phyloP scores from a whole-genome alignment of 37 sponge, comb jelly and placozoan species.

The Haliclona indistincta region DNA sequence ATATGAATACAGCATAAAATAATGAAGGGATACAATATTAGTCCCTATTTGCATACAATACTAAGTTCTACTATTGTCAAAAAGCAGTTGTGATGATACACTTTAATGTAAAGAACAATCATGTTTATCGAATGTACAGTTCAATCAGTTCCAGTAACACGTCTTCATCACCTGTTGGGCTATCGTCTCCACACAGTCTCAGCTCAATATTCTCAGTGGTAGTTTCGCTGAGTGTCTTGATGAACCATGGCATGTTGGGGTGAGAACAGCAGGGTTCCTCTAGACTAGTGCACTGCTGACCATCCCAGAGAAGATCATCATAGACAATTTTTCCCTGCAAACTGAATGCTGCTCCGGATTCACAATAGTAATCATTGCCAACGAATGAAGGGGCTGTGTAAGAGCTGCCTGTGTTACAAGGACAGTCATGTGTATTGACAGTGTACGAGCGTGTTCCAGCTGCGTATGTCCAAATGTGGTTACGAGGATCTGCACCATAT shows the following conservation, averaged over 20 bases:
- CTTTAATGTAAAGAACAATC: not conserved
- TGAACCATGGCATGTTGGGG: slow-evolving; percentile 25
- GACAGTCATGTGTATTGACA: not conserved
- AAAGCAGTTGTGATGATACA: too few species aligned
- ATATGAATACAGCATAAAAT: too few species aligned
- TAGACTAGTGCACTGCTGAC: not conserved
- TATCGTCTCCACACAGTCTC: slow-evolving; percentile 12
- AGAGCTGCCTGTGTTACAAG: not conserved
- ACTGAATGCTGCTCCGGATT: not conserved
- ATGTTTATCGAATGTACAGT: not conserved
- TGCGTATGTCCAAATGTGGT: slow-evolving; percentile 6
- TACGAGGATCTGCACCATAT: not conserved
- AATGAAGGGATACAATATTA: too few species aligned
- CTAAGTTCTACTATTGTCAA: too few species aligned
- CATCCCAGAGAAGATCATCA: slow-evolving; percentile 26
- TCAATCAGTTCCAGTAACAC: not conserved
- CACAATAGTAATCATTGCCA: slow-evolving; percentile 37
- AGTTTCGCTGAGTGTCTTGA: not conserved
- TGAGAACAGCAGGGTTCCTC: not conserved
- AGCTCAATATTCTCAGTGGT: slow-evolving; percentile 14
- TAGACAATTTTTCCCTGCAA: not conserved
- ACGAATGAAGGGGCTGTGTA: slow-evolving; percentile 4
- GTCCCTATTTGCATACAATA: too few species aligned
- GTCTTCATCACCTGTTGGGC: not conserved
- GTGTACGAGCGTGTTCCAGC: not conserved